These are phyloP conservation scores for Corapipo altera DNA, from an alignment of 2,113 vertebrate genomes.

Conservation along the genomic window DNA sequence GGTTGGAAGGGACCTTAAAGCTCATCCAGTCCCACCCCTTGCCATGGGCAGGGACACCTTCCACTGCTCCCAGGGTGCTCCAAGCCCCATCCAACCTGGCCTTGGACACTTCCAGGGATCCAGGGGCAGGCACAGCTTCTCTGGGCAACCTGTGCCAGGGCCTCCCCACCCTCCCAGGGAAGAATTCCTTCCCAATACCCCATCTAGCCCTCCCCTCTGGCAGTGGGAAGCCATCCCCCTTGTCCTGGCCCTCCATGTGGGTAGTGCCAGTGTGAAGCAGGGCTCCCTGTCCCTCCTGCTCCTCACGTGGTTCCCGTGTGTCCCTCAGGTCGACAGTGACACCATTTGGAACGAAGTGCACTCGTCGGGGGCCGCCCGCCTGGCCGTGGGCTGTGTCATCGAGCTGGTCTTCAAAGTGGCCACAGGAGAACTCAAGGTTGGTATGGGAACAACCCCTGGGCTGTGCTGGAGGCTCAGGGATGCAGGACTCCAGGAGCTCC, in stretches of 20 bases:
- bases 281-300: neutral
- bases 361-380: conserved; percentile 90
- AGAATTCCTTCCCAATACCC: neutral
- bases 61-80: neutral
- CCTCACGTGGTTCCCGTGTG: neutral
- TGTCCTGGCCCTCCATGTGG: rapidly evolving
- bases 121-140: neutral
- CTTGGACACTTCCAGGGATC: neutral
- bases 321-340: conserved; percentile 91
- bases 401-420: conserved; percentile 98
- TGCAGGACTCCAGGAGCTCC: neutral
- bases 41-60: neutral
- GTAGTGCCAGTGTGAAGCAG: rapidly evolving
- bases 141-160: neutral
- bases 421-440: conserved; percentile 92
- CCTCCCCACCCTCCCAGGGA: rapidly evolving
- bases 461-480: neutral
- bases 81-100: neutral
- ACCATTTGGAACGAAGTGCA: conserved; percentile 98
- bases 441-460: neutral
- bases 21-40: neutral
- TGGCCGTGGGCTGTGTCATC: conserved; percentile 94
- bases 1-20: neutral
- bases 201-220: neutral
- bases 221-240: neutral